Conservation (phyloP, 2,113 vertebrate species). For the Gobiocypris rarus region DNA sequence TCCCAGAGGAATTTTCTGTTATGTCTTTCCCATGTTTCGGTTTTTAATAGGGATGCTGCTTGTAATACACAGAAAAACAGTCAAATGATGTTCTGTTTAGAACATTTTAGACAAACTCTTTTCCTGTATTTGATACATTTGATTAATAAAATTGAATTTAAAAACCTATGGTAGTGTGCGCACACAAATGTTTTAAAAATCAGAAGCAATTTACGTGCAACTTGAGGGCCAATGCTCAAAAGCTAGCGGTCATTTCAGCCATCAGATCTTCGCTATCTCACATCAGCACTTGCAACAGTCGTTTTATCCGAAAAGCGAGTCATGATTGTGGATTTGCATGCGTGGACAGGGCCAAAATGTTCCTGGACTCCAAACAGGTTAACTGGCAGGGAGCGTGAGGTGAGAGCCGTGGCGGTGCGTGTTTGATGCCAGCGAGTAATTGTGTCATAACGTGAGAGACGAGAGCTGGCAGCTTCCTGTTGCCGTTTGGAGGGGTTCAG, state of each 20-base stretch:
- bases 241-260: background rate
- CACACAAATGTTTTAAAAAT: background rate
- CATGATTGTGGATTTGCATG: constrained; percentile 48
- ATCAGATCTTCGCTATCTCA: constrained; percentile 12
- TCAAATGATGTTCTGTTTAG: background rate
- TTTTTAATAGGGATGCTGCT: background rate
- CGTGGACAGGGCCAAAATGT: constrained; percentile 45
- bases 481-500: constrained; percentile 69
- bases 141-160: background rate
- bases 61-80: background rate
- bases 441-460: constrained; percentile 56
- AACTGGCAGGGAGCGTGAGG: constrained; percentile 47
- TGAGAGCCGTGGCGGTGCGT: constrained; percentile 23
- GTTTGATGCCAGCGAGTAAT: constrained; percentile 57
- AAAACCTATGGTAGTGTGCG: background rate
- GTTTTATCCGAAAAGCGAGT: constrained; percentile 19
- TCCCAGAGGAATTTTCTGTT: constrained; percentile 18
- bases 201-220: constrained; percentile 1
- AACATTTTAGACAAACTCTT: background rate
- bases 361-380: constrained; percentile 55
- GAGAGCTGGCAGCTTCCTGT: constrained; percentile 46
- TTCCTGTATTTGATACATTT: background rate
- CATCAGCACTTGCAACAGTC: background rate
- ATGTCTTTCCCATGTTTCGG: background rate
- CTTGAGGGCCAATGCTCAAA: background rate